Evolutionary conservation across 1,140 invertebrate genomes (phyloP).

Genomic region (Eulimnadia texana): DNA sequence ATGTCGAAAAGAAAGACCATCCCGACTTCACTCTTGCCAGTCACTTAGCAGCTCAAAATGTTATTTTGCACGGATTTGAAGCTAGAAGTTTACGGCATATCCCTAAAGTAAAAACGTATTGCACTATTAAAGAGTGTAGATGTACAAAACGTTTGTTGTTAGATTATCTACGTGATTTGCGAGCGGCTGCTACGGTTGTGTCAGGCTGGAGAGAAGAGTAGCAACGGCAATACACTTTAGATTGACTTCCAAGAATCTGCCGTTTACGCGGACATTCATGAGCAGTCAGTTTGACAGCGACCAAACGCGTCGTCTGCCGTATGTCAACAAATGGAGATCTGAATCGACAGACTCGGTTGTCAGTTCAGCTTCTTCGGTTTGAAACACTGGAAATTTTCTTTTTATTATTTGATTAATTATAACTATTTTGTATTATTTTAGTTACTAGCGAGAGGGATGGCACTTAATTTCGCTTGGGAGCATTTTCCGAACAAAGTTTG

Average conservation of each 20-base stretch:
- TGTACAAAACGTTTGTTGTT: conserved; percentile 24
- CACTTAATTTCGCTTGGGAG: too few species aligned
- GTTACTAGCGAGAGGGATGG: too few species aligned
- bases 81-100: conserved; percentile 57
- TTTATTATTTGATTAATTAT: too few species aligned
- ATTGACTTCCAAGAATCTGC: conserved; percentile 18
- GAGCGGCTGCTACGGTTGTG: conserved; percentile 57
- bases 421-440: too few species aligned
- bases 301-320: conserved; percentile 11
- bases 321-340: background rate
- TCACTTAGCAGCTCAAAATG: conserved; percentile 55
- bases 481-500: too few species aligned
- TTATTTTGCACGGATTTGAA: conserved; percentile 62
- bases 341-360: background rate
- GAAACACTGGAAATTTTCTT: background rate
- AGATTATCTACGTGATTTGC: conserved; percentile 60
- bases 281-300: conserved; percentile 19
- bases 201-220: conserved; percentile 18
- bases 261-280: conserved; percentile 22
- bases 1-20: conserved; percentile 33
- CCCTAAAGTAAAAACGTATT: conserved; percentile 64
- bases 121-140: too few species aligned
- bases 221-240: conserved; percentile 19
- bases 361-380: background rate
- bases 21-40: conserved; percentile 48